Evolutionary conservation across 2,888 invertebrate genomes (phyloP), one percentile per base, ranked within the genome.

Genomic region (Tipula vernalis): DNA sequence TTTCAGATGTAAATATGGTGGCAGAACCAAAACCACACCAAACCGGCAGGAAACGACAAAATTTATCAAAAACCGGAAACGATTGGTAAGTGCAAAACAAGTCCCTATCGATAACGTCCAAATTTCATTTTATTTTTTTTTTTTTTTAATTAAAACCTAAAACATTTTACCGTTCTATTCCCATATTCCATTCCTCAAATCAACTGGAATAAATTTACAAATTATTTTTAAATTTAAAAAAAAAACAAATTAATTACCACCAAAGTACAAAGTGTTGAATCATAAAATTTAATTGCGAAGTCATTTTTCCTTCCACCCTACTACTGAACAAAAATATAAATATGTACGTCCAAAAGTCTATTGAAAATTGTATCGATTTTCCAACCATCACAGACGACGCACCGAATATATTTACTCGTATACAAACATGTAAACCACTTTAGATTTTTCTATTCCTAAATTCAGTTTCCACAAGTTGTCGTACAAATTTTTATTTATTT

Each of bases 1-100:
- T 88, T 87, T 92, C 92, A 94, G 94, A 94, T 92, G 94, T 95
- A 89, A 95, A 95, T 91, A 94, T 95, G 93, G 94, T 94, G 86
- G 94, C 94, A 85, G 95, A 95, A 90, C 94, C 95, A 87, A 95
- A 95, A 91, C 93, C 94, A 87, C 94, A 94, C 90, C 94, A 94
- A 91, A 93, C 93, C 88, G 94, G 94, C 88, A 91, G 94, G 88
- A 94, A 94, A 90, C 91, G 94, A 88, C 93, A 93, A 90, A 93
- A 94, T 91, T 91, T 93, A 88, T 92, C 93, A 89, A 93, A 93
- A 91, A 93, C 93, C 88, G 93, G 93, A 90, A 93, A 93, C 90
- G 93, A 93, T 91, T 94, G 93, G 93, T 93, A 90, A 93, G 93
- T 91, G 89, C 87, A 84, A 41, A 39, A 84, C n/a, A 39, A 10